These are phyloP conservation scores for Columba livia DNA, from an alignment of 2,113 vertebrate genomes.

Conservation along the genomic window DNA sequence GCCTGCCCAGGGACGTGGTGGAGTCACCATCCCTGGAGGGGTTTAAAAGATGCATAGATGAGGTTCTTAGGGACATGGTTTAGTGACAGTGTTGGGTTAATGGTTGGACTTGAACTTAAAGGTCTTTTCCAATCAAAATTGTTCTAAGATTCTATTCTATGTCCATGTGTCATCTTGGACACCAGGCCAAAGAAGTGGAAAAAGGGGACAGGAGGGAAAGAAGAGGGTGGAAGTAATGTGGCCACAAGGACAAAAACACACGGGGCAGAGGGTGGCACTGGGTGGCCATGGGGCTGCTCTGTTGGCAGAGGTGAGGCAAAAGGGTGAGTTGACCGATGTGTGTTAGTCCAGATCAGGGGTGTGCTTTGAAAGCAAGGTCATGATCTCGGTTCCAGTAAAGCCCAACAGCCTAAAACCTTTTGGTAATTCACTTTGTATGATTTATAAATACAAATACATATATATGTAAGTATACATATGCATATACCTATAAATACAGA, in stretches of 20 bases:
- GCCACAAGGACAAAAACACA: not conserved
- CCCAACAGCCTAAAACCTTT: not conserved
- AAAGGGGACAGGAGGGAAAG: not conserved
- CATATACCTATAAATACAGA: too few species aligned
- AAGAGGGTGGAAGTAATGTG: not conserved
- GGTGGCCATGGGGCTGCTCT: not conserved
- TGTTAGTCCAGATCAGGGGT: not conserved
- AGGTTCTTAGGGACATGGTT: too few species aligned
- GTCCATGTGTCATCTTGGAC: not conserved
- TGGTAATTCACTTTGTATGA: not conserved
- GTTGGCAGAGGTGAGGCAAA: not conserved
- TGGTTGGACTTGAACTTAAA: too few species aligned
- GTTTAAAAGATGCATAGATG: too few species aligned
- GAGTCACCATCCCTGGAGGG: too few species aligned
- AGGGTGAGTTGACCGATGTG: fast-evolving
- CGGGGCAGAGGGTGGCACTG: not conserved
- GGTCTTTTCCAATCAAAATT: too few species aligned
- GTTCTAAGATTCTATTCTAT: too few species aligned
- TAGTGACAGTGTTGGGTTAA: too few species aligned
- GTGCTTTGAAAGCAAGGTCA: not conserved
- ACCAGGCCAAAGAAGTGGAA: not conserved
- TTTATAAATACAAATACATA: not conserved
- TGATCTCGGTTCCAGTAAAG: not conserved
- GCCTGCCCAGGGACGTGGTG: too few species aligned
- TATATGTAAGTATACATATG: too few species aligned